Percentiles rank a stretch among this genome's conserved stretches.
Conservation (phyloP, 2,113 vertebrate species). For the Ginglymostoma cirratum region DNA sequence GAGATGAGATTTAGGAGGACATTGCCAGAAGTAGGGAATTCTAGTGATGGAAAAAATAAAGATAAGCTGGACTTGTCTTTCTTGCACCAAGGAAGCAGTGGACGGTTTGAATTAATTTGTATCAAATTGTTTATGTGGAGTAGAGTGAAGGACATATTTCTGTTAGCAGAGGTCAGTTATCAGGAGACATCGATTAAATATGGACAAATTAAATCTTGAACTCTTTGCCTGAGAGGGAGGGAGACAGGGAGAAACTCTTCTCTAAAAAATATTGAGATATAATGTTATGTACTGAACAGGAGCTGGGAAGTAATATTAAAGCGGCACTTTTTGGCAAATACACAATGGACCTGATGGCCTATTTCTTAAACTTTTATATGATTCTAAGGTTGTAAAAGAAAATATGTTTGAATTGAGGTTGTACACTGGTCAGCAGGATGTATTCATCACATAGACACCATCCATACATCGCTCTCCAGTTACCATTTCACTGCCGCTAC, state of each 20-base stretch:
- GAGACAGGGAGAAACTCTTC: too few species aligned
- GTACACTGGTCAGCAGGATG: neutral
- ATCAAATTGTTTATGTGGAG: neutral
- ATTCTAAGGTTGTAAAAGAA: neutral
- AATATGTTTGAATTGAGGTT: neutral
- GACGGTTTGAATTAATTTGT: neutral
- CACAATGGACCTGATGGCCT: too few species aligned
- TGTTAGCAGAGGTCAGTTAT: too few species aligned
- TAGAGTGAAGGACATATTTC: neutral
- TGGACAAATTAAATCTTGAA: too few species aligned
- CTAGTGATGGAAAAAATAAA: neutral
- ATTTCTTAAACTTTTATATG: neutral
- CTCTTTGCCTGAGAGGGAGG: too few species aligned
- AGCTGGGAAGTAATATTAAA: too few species aligned
- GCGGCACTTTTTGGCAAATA: too few species aligned
- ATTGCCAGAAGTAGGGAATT: neutral
- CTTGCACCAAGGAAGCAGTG: neutral
- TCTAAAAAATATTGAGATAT: too few species aligned
- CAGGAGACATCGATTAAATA: too few species aligned
- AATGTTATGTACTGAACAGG: too few species aligned
- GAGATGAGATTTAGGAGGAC: neutral
- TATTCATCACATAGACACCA: neutral
- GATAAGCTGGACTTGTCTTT: neutral
- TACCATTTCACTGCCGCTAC: neutral
- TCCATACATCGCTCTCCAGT: neutral